A percentile compares a stretch with the other conserved stretches of the same genome.
Conservation (phyloP, 2,888 invertebrate species). For the Cremastinae sp. region DNA sequence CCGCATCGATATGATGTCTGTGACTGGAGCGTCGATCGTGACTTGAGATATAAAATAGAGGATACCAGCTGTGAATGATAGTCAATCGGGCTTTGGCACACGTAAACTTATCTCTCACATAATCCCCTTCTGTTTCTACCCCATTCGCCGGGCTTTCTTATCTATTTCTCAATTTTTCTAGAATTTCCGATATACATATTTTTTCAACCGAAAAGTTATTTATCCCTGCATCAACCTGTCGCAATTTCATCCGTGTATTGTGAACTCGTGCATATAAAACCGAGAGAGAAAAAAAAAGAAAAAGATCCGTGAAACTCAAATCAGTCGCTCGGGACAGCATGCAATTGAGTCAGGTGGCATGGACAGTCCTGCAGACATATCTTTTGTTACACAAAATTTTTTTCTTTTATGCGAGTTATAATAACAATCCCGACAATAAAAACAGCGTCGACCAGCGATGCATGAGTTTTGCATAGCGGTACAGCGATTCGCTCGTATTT, state of each 20-base stretch:
- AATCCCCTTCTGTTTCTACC: conserved; percentile 26
- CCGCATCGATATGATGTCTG: conserved; percentile 9
- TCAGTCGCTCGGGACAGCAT: conserved; percentile 31
- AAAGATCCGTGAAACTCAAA: conserved; percentile 28
- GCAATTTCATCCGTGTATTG: background rate
- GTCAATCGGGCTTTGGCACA: background rate
- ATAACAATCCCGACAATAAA: background rate
- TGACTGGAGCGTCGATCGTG: conserved; percentile 44
- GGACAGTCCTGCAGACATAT: conserved; percentile 9
- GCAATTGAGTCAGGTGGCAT: conserved; percentile 28
- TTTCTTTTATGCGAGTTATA: background rate
- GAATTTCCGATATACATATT: background rate
- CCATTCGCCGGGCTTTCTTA: conserved; percentile 39
- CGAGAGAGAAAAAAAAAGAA: conserved; percentile 20
- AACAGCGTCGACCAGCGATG: background rate
- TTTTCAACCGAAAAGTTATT: too few species aligned
- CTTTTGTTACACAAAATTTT: conserved; percentile 16
- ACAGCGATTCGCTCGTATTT: conserved; percentile 64
- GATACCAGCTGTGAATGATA: conserved; percentile 27
- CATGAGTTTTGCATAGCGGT: conserved; percentile 31
- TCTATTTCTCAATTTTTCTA: background rate
- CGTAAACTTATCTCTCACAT: conserved; percentile 1
- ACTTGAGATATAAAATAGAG: conserved; percentile 40
- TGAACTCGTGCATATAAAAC: conserved; percentile 9
- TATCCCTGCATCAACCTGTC: too few species aligned